phyloP scores from a whole-genome alignment of 2,797 vertebrate genomes.

The Enteromius viviparus region DNA sequence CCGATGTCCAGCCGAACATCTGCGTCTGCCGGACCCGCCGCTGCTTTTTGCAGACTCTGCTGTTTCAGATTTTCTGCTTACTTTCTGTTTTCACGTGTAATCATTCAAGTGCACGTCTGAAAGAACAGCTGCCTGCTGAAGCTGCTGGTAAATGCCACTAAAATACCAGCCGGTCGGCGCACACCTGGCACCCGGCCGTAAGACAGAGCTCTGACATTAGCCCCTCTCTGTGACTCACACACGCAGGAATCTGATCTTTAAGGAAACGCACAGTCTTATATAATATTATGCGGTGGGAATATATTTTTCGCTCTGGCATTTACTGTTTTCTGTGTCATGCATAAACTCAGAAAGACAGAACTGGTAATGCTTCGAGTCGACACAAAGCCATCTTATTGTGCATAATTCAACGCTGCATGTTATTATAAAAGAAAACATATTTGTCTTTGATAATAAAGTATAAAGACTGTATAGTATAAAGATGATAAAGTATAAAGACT shows the following conservation, averaged over 20 bases:
- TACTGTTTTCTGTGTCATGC: slow-evolving; percentile 24
- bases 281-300: slow-evolving; percentile 47
- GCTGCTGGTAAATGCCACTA: slow-evolving; percentile 64
- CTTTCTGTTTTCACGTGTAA: slow-evolving; percentile 55
- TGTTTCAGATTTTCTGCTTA: slow-evolving; percentile 51
- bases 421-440: not conserved
- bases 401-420: not conserved
- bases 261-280: slow-evolving; percentile 54
- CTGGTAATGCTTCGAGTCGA: slow-evolving; percentile 18
- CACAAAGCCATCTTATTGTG: not conserved
- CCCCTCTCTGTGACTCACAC: slow-evolving; percentile 56
- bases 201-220: slow-evolving; percentile 55
- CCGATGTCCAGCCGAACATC: slow-evolving; percentile 38
- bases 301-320: slow-evolving; percentile 53
- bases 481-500: too few relatives aligned
- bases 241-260: slow-evolving; percentile 54
- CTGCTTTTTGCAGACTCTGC: slow-evolving; percentile 50
- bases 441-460: too few relatives aligned
- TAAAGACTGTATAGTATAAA: not conserved
- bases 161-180: slow-evolving; percentile 59
- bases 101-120: slow-evolving; percentile 56
- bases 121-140: slow-evolving; percentile 61
- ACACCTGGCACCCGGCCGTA: slow-evolving; percentile 47
- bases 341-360: slow-evolving; percentile 28
- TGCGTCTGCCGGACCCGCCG: slow-evolving; percentile 47